Conservation (phyloP, 1,140 invertebrate species). For the Drosophila ambigua region DNA sequence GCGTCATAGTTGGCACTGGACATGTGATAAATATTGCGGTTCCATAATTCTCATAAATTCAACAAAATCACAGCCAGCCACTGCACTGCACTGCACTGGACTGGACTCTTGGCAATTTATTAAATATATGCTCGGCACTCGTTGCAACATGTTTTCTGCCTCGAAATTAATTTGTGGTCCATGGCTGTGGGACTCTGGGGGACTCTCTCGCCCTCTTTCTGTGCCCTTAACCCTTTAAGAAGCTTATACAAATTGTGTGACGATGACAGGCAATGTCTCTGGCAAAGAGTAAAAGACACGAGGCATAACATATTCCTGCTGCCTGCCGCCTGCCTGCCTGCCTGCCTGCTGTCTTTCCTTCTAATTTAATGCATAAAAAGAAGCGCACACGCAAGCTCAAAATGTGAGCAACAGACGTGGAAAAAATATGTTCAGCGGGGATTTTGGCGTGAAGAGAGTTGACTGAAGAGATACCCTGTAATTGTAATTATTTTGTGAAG, state of each 20-base stretch:
- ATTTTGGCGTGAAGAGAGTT: too few species aligned
- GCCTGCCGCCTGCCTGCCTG: conserved; percentile 19
- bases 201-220: conserved; percentile 3
- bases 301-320: conserved; percentile 54
- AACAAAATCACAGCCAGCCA: conserved; percentile 42
- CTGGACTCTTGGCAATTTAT: conserved; percentile 46
- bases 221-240: conserved; percentile 61
- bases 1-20: conserved; percentile 51
- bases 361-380: conserved; percentile 72
- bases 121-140: conserved; percentile 33
- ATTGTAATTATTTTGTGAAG: too few species aligned
- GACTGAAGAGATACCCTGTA: conserved; percentile 32
- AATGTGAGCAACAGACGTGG: conserved; percentile 39
- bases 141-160: conserved; percentile 52
- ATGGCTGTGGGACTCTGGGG: conserved; percentile 7
- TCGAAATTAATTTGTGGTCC: conserved; percentile 58
- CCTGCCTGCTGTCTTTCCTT: conserved; percentile 7
- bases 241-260: conserved; percentile 46
- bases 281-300: conserved; percentile 4
- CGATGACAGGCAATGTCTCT: conserved; percentile 35
- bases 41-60: conserved; percentile 68
- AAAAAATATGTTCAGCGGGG: conserved; percentile 8
- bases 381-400: conserved; percentile 61
- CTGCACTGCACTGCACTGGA: not conserved
- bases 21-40: conserved; percentile 78